Evolutionary conservation across 23 tunicate genomes (phyloP), one percentile per base, ranked within the genome.

Genomic region (Halocynthia roretzi): DNA sequence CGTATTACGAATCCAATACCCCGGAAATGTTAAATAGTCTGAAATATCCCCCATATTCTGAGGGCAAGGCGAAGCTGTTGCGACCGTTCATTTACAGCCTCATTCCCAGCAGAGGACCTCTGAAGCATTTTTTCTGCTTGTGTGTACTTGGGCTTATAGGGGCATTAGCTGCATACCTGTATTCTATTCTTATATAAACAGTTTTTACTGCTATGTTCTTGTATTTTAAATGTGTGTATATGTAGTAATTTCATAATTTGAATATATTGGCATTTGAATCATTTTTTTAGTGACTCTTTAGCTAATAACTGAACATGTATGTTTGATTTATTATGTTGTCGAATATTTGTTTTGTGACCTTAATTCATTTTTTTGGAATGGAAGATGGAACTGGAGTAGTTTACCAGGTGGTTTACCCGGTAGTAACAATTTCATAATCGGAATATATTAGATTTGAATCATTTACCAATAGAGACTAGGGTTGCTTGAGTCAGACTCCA

Each of bases 21-120:
- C 95, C 95, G 5, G 95, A 88, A 31, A 23, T 75, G 54, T 49
- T 84, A 53, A 62, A 77, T 40, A 21, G 44, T 7, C 18, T 84
- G 76, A 70, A 81, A 9, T 84, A 84, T 55, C 89, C 95, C 7
- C 95, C 95, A 58, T 71, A 83, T 48, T 55, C 84, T 8, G 74
- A 84, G 11, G 19, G 68, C 51, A 77, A 88, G 68, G 56, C 78
- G 21, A 62, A 56, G 6, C 52, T 82, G 8, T 19, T 72, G 8
- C 50, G 57, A 52, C 50, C 72, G 8, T 52, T 81, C 7, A 19
- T 83, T 8, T 74, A 54, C 56, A 53, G 15, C 55, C 15, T 14
- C 15, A 64, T 62, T 74, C 78, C 78, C 5, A 8, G 12, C 31
- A 22, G 64, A 14, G 56, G 23, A 5, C 19, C 78, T 8, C 48